A percentile compares a stretch with the other conserved stretches of the same genome.
Evolutionary conservation across 2,888 invertebrate genomes (phyloP).

Genomic region (Cynaeus angustus): DNA sequence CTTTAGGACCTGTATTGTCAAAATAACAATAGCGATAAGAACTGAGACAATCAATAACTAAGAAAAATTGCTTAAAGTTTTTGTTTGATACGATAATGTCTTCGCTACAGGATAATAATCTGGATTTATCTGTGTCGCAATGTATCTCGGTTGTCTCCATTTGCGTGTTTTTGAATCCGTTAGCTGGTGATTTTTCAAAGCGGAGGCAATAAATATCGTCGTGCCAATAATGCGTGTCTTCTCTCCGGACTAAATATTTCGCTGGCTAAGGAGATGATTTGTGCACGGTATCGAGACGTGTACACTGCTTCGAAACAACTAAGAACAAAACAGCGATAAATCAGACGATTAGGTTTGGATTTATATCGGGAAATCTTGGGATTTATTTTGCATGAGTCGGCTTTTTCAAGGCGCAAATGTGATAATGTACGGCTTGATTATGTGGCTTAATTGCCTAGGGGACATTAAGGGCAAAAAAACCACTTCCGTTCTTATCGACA

Average conservation of each 20-base stretch:
- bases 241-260: constrained; percentile 29
- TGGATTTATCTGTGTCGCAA: constrained; percentile 15
- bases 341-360: constrained; percentile 65
- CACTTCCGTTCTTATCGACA: too few species aligned
- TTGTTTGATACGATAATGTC: neutral
- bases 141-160: constrained; percentile 35
- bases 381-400: constrained; percentile 12
- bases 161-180: constrained; percentile 35
- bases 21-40: too few species aligned
- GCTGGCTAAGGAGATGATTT: constrained; percentile 25
- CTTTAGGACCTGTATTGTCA: too few species aligned
- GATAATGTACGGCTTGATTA: constrained; percentile 4
- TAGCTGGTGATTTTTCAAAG: constrained; percentile 29
- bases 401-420: neutral
- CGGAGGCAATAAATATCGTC: constrained; percentile 30
- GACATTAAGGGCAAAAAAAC: neutral
- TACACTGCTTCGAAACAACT: constrained; percentile 60
- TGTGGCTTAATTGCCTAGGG: neutral
- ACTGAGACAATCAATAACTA: too few species aligned
- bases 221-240: constrained; percentile 38
- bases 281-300: constrained; percentile 50
- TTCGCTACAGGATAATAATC: constrained; percentile 15
- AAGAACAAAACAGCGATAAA: constrained; percentile 62
- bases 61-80: neutral
- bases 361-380: constrained; percentile 47